phyloP scores from a whole-genome alignment of 2,113 vertebrate genomes.

The Bos indicus region DNA sequence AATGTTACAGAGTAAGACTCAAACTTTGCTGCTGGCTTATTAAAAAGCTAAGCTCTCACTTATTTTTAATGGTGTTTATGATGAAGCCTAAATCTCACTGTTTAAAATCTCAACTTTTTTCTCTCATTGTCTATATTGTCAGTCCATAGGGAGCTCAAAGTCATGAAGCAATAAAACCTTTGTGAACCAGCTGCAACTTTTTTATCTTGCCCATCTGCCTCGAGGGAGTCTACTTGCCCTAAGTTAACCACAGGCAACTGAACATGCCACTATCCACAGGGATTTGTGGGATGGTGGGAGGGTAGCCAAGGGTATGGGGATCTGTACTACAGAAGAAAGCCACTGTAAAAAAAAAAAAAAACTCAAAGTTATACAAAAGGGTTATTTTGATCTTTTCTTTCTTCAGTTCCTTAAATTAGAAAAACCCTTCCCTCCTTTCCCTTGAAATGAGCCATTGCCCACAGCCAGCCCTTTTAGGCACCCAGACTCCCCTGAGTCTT shows the following conservation, averaged over 20 bases:
- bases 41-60: neutral
- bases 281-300: neutral
- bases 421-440: neutral
- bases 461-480: neutral
- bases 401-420: neutral
- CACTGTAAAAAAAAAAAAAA: too few species aligned
- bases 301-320: fast-evolving
- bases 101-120: neutral
- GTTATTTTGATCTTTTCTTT: neutral
- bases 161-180: neutral
- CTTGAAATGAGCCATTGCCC: neutral
- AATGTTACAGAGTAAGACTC: neutral
- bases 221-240: neutral
- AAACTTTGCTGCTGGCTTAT: neutral
- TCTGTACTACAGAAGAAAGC: neutral
- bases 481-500: neutral
- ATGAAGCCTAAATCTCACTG: neutral
- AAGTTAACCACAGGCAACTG: neutral
- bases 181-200: neutral
- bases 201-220: neutral
- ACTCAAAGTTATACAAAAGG: neutral
- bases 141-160: neutral
- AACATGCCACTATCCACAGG: neutral
- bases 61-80: neutral
- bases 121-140: neutral